Percentiles rank a stretch among this genome's conserved stretches.
Evolutionary conservation across 92 coral and sea anemone species (phyloP).

Genomic region (Parazoanthus darwini): DNA sequence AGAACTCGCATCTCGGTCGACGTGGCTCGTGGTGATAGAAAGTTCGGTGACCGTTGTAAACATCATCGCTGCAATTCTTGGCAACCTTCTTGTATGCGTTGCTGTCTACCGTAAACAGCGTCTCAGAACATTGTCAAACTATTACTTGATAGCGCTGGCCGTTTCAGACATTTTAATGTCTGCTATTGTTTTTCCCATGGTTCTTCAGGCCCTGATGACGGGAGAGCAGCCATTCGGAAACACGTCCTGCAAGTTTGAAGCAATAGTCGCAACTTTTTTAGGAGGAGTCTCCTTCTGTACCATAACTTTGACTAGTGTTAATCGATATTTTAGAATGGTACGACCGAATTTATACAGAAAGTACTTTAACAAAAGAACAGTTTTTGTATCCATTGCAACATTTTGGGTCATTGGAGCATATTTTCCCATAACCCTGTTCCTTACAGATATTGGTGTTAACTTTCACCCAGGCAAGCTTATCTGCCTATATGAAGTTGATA

Average conservation of each 20-base stretch:
- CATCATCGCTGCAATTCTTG: constrained; percentile 2
- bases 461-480: constrained; percentile 13
- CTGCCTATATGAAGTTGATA: constrained; percentile 8
- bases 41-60: constrained; percentile 17
- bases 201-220: not conserved
- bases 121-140: constrained; percentile 3
- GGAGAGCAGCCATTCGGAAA: constrained; percentile 1
- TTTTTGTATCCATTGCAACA: not conserved
- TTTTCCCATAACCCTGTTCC: constrained; percentile 9
- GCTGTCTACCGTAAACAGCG: constrained; percentile 32
- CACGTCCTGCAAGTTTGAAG: constrained; percentile 9
- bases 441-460: constrained; percentile 14
- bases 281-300: constrained; percentile 13
- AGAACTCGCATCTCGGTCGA: not conserved
- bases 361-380: not conserved
- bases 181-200: constrained; percentile 11
- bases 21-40: constrained; percentile 2
- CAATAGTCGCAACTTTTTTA: constrained; percentile 20
- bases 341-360: constrained; percentile 6
- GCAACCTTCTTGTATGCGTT: constrained; percentile 11
- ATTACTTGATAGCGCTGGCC: constrained; percentile 17
- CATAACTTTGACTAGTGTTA: constrained; percentile 12
- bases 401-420: constrained; percentile 12
- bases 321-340: constrained; percentile 21
- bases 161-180: constrained; percentile 24